Evolutionary conservation across 2,888 invertebrate genomes (phyloP), one percentile per base, ranked within the genome.

Genomic region (Trichogramma evanescens): DNA sequence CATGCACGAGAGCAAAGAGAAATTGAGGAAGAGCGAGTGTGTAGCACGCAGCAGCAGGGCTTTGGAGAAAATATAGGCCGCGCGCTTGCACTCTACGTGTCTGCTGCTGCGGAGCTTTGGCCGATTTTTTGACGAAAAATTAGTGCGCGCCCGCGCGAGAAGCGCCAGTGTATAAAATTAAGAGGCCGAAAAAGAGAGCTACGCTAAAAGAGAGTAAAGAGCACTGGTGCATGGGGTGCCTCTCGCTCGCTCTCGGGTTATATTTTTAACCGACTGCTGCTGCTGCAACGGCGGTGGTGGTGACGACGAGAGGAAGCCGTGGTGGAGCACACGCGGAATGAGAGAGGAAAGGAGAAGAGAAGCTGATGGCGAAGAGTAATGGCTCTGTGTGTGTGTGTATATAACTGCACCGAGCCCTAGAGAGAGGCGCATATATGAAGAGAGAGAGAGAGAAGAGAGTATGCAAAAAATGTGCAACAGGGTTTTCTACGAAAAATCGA

Each of bases 1-100:
- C 56, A 62, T 62, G 58, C 55, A 55, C 44, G 61, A 53, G 60
- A 57, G 61, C 57, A 54, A 51, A 55, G 5, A 26, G 38, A 54
- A 45, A 38, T 5, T 4, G 5, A 39, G n/a, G 48, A 50, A 49
- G 6, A 10, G 54, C 38, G n/a, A 45, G 13, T 26, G 26, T 26
- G 26, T 26, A 26, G 2, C 26, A 3, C 26, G 26, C 26, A 26
- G 26, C 26, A 26, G 3, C 26, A 10, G 43, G 13, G 57, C 10
- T 5, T 8, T 10, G 9, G 45, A 45, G 13, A 39, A 40, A 41
- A 51, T 46, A 48, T 50, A 44, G 42, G 43, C 42, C 10, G 39
- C n/a, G 48, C 40, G 40, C 40, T 46, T 39, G 55, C 56, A 61
- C 56, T 43, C 55, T 26, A 2, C 26, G 2, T 26, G 26, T 26